These are phyloP conservation scores for Aplysina aerophoba DNA, from an alignment of 37 sponge, comb jelly and placozoan species.

Conservation along the genomic window DNA sequence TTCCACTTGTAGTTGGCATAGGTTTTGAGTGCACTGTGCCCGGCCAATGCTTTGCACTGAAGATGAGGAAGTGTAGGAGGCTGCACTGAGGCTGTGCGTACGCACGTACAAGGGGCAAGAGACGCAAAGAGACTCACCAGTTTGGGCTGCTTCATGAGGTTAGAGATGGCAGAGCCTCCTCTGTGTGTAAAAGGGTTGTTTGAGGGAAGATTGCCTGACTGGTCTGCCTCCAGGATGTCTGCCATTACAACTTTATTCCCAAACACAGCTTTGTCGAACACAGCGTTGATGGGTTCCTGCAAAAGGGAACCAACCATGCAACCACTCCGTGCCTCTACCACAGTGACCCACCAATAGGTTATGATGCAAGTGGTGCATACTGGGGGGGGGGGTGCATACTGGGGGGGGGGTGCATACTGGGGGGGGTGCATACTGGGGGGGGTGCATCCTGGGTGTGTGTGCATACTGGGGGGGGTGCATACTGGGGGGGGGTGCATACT, in stretches of 20 bases:
- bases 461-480: too few species aligned
- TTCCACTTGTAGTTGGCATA: constrained; percentile 30
- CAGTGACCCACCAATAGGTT: too few species aligned
- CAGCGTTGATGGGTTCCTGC: constrained; percentile 2
- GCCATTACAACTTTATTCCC: constrained; percentile 26
- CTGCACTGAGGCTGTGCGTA: not conserved
- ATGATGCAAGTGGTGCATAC: not conserved
- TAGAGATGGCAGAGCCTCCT: constrained; percentile 13
- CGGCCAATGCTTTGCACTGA: constrained; percentile 13
- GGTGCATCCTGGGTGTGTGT: too few species aligned
- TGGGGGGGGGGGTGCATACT: not conserved
- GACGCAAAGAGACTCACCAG: not conserved
- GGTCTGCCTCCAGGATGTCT: constrained; percentile 25
- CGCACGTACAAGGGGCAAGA: not conserved
- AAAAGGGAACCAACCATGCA: not conserved
- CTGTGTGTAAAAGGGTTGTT: not conserved
- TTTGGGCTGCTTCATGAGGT: not conserved
- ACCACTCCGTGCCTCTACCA: too few species aligned
- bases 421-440: too few species aligned
- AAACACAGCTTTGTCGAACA: constrained; percentile 17
- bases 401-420: not conserved
- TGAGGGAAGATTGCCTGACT: constrained; percentile 8
- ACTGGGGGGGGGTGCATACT: too few species aligned
- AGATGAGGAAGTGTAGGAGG: not conserved
- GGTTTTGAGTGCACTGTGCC: not conserved